Conservation (phyloP, 1,140 invertebrate genomes). For the Zaprionus capensis region DNA sequence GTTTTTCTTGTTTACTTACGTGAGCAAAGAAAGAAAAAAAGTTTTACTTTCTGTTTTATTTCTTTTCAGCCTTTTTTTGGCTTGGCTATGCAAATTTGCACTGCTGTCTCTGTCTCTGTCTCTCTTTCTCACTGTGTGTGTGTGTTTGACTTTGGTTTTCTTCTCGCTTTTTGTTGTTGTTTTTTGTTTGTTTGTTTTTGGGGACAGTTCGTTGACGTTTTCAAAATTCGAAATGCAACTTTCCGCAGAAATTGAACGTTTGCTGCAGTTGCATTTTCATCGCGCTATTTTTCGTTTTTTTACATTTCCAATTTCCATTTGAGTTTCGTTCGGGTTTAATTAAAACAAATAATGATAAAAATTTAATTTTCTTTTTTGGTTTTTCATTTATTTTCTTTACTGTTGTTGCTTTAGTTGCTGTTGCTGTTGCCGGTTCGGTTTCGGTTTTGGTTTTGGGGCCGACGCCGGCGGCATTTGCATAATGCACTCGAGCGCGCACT, state of each 20-base stretch:
- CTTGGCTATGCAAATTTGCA: slow-evolving; percentile 56
- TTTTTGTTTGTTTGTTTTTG: slow-evolving; percentile 9
- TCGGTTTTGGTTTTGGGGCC: slow-evolving; percentile 26
- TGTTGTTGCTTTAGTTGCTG: slow-evolving; percentile 25
- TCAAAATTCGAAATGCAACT: slow-evolving; percentile 69
- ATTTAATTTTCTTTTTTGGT: slow-evolving; percentile 5
- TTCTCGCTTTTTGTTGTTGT: slow-evolving; percentile 4
- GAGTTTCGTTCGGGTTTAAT: slow-evolving; percentile 25
- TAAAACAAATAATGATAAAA: slow-evolving; percentile 50
- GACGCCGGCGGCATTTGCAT: slow-evolving; percentile 47
- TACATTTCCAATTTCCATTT: slow-evolving; percentile 7
- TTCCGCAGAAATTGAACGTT: slow-evolving; percentile 54
- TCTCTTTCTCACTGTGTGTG: slow-evolving; percentile 8
- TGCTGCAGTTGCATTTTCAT: slow-evolving; percentile 61
- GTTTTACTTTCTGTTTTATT: slow-evolving; percentile 36
- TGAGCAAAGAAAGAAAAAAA: slow-evolving; percentile 37
- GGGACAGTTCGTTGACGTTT: slow-evolving; percentile 67
- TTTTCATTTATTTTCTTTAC: slow-evolving; percentile 16
- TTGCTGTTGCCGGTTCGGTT: slow-evolving; percentile 25
- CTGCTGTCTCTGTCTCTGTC: slow-evolving; percentile 9
- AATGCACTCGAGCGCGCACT: slow-evolving; percentile 50
- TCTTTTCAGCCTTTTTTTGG: slow-evolving; percentile 28
- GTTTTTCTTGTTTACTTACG: slow-evolving; percentile 56
- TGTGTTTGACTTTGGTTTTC: slow-evolving; percentile 11
- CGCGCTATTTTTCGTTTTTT: slow-evolving; percentile 26